phyloP scores from a whole-genome alignment of 2,888 invertebrate genomes.

The Drosophila meridiana region DNA sequence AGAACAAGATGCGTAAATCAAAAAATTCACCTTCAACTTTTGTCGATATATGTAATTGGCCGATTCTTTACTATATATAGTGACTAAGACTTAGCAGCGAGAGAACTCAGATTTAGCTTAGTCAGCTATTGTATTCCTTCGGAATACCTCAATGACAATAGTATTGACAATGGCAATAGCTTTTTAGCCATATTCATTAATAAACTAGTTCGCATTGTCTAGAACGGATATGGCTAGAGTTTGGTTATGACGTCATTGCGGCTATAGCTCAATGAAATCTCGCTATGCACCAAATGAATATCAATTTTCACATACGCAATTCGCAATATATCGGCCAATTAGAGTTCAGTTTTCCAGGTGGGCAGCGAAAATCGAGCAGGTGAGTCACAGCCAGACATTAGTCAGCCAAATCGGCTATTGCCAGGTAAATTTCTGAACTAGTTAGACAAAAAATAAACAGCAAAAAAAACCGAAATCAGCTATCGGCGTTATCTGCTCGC shows the following conservation, averaged over 20 bases:
- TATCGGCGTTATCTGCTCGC: conserved; percentile 23
- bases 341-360: conserved; percentile 28
- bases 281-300: conserved; percentile 1
- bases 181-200: background rate
- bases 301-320: conserved; percentile 22
- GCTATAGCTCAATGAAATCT: conserved; percentile 17
- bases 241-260: conserved; percentile 23
- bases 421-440: background rate
- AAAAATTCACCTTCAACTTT: conserved; percentile 24
- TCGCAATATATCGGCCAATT: conserved; percentile 19
- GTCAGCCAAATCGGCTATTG: conserved; percentile 32
- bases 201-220: conserved; percentile 17
- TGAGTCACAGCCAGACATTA: conserved; percentile 48
- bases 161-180: background rate
- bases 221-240: background rate
- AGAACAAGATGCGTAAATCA: conserved; percentile 27
- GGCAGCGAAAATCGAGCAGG: conserved; percentile 4
- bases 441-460: conserved; percentile 1
- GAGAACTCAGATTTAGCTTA: background rate
- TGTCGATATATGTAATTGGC: background rate
- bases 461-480: background rate
- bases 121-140: conserved; percentile 3
- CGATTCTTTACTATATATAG: conserved; percentile 4
- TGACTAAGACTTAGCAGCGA: conserved; percentile 3
- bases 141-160: background rate